Percentiles rank a stretch among this genome's conserved stretches.
phyloP scores from a whole-genome alignment of 2,888 invertebrate genomes.

The Ormyrus thymus region DNA sequence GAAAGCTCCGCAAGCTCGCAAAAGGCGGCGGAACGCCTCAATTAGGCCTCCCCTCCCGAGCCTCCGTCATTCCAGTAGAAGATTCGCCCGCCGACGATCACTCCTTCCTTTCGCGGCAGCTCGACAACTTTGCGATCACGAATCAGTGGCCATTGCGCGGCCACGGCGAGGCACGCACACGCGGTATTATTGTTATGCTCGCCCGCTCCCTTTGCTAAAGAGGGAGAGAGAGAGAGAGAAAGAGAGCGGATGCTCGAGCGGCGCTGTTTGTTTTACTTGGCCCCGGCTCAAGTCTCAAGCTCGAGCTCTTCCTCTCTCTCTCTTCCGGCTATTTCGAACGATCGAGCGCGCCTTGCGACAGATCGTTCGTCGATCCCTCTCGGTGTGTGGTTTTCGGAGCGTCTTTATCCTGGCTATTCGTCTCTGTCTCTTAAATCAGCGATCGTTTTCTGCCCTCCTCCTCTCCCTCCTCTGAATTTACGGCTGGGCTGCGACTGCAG shows the following conservation, averaged over 20 bases:
- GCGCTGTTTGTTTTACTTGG: slow-evolving; percentile 45
- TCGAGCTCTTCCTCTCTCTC: slow-evolving; percentile 28
- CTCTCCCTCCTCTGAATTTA: background rate
- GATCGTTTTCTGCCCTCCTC: background rate
- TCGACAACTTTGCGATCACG: background rate
- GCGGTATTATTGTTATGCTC: background rate
- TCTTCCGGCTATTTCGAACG: background rate
- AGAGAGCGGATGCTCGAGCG: background rate
- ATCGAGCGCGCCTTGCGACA: background rate
- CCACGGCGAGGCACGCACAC: slow-evolving; percentile 25
- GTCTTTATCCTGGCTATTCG: no score
- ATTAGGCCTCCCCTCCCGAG: background rate
- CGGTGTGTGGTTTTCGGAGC: background rate
- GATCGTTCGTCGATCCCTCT: background rate
- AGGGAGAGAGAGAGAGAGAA: slow-evolving; percentile 1
- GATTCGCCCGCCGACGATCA: background rate
- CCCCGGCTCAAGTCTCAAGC: slow-evolving; percentile 30
- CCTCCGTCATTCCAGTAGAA: slow-evolving; percentile 26
- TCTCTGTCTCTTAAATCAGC: slow-evolving; percentile 36
- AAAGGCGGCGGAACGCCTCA: background rate
- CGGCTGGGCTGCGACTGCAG: background rate
- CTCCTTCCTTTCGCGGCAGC: background rate
- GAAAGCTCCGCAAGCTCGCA: no score
- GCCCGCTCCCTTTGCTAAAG: background rate
- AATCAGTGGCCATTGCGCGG: slow-evolving; percentile 45